These are phyloP conservation scores for Atrina japonica DNA, from an alignment of 2,888 invertebrate species.

Conservation along the genomic window DNA sequence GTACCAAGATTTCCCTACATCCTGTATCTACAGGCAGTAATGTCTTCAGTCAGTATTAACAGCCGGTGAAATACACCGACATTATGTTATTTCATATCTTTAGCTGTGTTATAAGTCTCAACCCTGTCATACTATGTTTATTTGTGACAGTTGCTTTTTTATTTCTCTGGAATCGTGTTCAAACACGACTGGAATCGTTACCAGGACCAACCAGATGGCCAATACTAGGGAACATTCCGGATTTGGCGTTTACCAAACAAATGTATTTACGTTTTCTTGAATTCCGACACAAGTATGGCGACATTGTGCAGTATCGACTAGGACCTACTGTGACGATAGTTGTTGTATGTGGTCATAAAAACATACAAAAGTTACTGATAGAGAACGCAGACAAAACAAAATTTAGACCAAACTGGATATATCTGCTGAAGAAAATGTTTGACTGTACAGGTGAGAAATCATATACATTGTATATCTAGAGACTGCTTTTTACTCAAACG, in stretches of 20 bases:
- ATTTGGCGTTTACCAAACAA: constrained; percentile 19
- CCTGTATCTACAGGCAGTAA: no score
- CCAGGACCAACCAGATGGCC: constrained; percentile 35
- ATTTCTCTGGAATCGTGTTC: constrained; percentile 20
- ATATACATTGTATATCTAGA: not conserved
- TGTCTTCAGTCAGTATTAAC: no score
- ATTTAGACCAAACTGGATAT: constrained; percentile 36
- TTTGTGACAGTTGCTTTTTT: constrained; percentile 9
- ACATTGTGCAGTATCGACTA: constrained; percentile 32
- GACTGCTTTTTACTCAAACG: no score
- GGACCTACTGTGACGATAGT: constrained; percentile 35
- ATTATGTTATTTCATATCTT: constrained; percentile 24
- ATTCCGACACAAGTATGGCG: constrained; percentile 32
- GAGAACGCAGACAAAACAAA: constrained; percentile 31
- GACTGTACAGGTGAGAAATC: constrained; percentile 25
- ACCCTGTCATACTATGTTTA: constrained; percentile 17
- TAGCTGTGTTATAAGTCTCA: constrained; percentile 12
- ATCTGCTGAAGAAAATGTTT: constrained; percentile 28
- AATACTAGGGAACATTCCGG: constrained; percentile 29
- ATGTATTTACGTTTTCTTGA: constrained; percentile 28
- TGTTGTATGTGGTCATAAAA: constrained; percentile 30
- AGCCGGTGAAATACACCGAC: not conserved
- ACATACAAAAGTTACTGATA: constrained; percentile 23
- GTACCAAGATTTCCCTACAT: no score
- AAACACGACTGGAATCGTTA: constrained; percentile 16